Conservation (phyloP, 1,140 invertebrate species). For the Whitmania pigra region DNA sequence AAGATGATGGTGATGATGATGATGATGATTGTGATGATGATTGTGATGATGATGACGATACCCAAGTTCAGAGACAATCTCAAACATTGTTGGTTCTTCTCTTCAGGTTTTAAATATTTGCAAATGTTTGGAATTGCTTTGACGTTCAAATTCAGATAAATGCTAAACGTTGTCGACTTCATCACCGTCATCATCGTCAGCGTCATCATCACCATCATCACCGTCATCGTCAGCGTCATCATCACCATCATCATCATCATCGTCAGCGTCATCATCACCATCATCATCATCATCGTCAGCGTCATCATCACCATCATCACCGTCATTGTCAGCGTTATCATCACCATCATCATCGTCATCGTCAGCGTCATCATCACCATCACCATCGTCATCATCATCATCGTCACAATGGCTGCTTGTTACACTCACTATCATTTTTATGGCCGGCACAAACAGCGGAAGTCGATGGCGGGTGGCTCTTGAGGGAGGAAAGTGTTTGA, state of each 20-base stretch:
- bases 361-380: slow-evolving; percentile 22
- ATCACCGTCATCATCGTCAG: slow-evolving; percentile 24
- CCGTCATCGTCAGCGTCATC: slow-evolving; percentile 21
- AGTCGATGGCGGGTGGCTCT: too few relatives aligned
- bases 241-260: slow-evolving; percentile 17
- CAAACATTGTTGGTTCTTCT: too few relatives aligned
- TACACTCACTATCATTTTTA: too few relatives aligned
- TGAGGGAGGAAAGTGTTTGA: too few relatives aligned
- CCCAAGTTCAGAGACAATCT: too few relatives aligned
- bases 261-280: not conserved
- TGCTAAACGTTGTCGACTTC: not conserved
- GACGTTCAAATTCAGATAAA: too few relatives aligned
- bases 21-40: not conserved
- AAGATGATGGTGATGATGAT: not conserved
- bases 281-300: slow-evolving; percentile 22
- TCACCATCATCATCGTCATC: slow-evolving; percentile 21
- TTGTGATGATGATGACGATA: too few relatives aligned
- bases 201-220: slow-evolving; percentile 21
- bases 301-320: slow-evolving; percentile 23
- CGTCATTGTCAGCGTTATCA: slow-evolving; percentile 23
- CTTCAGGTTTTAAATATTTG: too few relatives aligned
- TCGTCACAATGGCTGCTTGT: not conserved
- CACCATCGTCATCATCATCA: slow-evolving; percentile 5
- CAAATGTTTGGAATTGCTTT: too few relatives aligned
- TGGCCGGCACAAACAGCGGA: too few relatives aligned